A percentile compares a stretch with the other conserved stretches of the same genome.
Evolutionary conservation across 2,888 invertebrate genomes (phyloP).

Genomic region (Liopterus haemorrhoidalis): DNA sequence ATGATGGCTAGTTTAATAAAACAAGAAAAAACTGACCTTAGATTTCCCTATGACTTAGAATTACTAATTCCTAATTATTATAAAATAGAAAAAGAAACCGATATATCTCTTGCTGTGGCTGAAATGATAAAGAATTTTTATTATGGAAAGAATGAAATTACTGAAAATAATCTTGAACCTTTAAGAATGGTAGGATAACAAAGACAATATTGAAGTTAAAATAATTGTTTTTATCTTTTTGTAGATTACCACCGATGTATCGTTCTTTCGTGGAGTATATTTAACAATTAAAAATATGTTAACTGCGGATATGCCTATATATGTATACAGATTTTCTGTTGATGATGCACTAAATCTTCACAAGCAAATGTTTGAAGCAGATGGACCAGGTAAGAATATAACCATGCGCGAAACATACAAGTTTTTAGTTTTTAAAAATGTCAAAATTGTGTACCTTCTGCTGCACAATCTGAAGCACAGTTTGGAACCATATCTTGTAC

Average conservation of each 20-base stretch:
- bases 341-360: conserved; percentile 28
- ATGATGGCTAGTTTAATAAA: conserved; percentile 24
- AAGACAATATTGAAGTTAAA: too few relatives aligned
- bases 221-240: not conserved
- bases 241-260: conserved; percentile 26
- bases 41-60: conserved; percentile 36
- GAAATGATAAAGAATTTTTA: conserved; percentile 44
- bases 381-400: conserved; percentile 25
- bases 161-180: conserved; percentile 41
- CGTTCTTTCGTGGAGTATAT: conserved; percentile 31
- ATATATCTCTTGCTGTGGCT: conserved; percentile 39
- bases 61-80: conserved; percentile 40
- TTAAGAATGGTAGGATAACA: conserved; percentile 35
- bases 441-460: too few relatives aligned
- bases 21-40: conserved; percentile 5
- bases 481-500: too few relatives aligned
- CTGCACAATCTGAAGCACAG: too few relatives aligned
- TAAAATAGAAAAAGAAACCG: conserved; percentile 36
- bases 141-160: conserved; percentile 44
- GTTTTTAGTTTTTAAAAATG: not conserved
- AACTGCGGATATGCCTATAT: conserved; percentile 29
- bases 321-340: conserved; percentile 33
- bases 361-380: conserved; percentile 26
- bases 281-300: conserved; percentile 27
- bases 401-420: not conserved